Evolutionary conservation across 1,140 invertebrate species (phyloP).

Genomic region (Cheumatopsyche charites): DNA sequence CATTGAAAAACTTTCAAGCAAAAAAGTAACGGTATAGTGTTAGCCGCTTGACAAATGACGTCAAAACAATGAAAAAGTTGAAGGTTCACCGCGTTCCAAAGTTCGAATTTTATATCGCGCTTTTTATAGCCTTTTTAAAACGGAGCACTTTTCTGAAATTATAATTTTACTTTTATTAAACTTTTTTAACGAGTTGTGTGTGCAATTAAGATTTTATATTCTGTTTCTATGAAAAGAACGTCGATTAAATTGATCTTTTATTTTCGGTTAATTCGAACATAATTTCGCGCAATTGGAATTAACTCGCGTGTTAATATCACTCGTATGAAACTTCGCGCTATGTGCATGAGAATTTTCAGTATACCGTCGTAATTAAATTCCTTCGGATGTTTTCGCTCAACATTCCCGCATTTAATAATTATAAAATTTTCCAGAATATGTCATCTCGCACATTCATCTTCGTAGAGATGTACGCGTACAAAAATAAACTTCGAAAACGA

Average conservation of each 20-base stretch:
- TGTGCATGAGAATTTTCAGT: slow-evolving; percentile 1
- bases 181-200: not conserved
- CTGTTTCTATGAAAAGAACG: not conserved
- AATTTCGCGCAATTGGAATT: not conserved
- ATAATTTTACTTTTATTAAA: not conserved
- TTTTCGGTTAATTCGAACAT: too few species aligned
- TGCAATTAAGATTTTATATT: not conserved
- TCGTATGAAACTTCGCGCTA: not conserved
- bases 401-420: slow-evolving; percentile 13
- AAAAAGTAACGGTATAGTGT: too few species aligned
- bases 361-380: slow-evolving; percentile 21
- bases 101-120: not conserved
- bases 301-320: slow-evolving; percentile 1
- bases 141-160: not conserved
- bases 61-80: slow-evolving; percentile 8
- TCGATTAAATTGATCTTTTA: not conserved
- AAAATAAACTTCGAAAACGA: too few species aligned
- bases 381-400: not conserved
- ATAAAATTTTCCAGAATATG: slow-evolving; percentile 12
- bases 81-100: not conserved
- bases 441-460: not conserved
- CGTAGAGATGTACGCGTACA: not conserved
- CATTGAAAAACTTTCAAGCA: too few species aligned
- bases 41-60: not conserved
- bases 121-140: slow-evolving; percentile 16